A percentile compares a stretch with the other conserved stretches of the same genome.
phyloP scores from a whole-genome alignment of 2,888 invertebrate species.

The Andricus curvator region DNA sequence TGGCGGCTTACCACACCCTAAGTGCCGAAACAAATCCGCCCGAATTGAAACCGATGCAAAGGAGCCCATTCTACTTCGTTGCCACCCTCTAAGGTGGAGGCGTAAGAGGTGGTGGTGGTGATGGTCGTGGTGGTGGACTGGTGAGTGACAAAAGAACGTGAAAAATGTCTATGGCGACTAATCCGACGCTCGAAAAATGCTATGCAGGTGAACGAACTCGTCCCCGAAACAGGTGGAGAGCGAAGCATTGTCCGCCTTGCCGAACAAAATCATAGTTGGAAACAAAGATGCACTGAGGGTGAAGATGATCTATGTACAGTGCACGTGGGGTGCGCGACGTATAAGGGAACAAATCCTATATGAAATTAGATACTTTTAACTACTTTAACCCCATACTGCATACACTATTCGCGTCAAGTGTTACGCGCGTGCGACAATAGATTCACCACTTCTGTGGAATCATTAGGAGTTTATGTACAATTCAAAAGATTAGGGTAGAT shows the following conservation, averaged over 20 bases:
- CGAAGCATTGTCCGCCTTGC: not conserved
- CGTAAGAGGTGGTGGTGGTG: constrained; percentile 30
- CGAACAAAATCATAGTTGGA: constrained; percentile 54
- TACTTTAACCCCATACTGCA: not conserved
- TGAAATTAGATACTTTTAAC: constrained; percentile 6
- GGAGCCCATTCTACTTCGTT: constrained; percentile 60
- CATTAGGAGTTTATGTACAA: not conserved
- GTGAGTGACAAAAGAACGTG: constrained; percentile 29
- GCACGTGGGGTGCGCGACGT: not conserved
- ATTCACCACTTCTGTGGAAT: not conserved
- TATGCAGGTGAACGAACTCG: constrained; percentile 69
- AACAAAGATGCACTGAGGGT: constrained; percentile 25
- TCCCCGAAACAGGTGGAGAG: constrained; percentile 46
- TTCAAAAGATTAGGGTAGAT: not conserved
- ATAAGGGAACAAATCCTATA: not conserved
- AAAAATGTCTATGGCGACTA: constrained; percentile 65
- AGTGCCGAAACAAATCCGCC: constrained; percentile 77
- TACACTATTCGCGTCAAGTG: not conserved
- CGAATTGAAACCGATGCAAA: constrained; percentile 76
- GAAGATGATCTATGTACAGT: constrained; percentile 2
- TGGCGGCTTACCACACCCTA: constrained; percentile 78
- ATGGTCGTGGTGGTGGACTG: constrained; percentile 24
- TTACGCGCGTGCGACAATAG: not conserved
- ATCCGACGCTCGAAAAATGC: constrained; percentile 71
- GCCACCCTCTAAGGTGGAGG: constrained; percentile 15